phyloP scores from a whole-genome alignment of 2,797 vertebrate genomes.

The Enteromius afrohamiltoni region DNA sequence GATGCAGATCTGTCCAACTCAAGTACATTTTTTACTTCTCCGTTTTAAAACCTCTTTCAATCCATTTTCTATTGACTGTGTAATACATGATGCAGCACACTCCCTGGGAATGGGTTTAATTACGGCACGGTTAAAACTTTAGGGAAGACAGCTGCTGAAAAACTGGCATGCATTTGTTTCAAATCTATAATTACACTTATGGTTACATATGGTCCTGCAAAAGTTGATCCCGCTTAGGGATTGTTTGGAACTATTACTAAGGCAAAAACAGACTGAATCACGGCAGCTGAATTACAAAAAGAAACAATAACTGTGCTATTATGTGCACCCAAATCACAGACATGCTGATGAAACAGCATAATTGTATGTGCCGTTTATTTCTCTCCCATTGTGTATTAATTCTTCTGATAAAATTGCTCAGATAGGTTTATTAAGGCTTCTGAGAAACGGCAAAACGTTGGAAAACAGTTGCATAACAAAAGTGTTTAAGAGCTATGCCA shows the following conservation, averaged over 20 bases:
- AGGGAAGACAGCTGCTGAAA: not conserved
- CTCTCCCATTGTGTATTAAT: not conserved
- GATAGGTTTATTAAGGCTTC: not conserved
- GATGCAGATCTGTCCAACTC: not conserved
- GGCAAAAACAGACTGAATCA: not conserved
- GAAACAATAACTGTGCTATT: not conserved
- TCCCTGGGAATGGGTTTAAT: not conserved
- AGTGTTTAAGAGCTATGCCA: conserved; percentile 35
- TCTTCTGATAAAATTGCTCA: conserved; percentile 3
- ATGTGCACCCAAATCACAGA: not conserved
- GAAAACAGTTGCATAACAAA: conserved; percentile 40
- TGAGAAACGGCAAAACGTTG: conserved; percentile 30
- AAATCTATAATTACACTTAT: not conserved
- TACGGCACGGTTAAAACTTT: not conserved
- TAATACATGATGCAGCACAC: not conserved
- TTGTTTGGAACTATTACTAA: not conserved
- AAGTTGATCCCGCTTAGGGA: not conserved
- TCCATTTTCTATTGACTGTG: conserved; percentile 4
- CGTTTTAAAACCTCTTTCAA: not conserved
- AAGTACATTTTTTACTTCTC: not conserved
- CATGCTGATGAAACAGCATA: not conserved
- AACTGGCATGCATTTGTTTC: not conserved
- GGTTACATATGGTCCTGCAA: not conserved
- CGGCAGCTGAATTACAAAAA: not conserved
- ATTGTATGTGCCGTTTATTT: not conserved